These are phyloP conservation scores for Ladona fulva DNA, from an alignment of 1,140 invertebrate species.

Conservation along the genomic window DNA sequence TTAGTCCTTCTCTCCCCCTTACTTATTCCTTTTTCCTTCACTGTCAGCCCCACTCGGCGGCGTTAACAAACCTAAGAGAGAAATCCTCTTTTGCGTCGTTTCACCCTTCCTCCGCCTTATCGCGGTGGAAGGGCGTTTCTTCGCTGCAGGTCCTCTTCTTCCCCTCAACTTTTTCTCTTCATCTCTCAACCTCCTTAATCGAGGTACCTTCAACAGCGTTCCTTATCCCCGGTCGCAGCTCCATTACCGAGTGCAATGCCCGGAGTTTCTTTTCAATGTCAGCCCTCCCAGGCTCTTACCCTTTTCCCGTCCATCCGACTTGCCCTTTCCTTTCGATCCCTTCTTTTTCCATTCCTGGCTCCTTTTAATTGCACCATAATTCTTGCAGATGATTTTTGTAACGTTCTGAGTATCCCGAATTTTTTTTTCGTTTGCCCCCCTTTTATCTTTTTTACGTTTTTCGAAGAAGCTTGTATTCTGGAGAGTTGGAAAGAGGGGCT, in stretches of 20 bases:
- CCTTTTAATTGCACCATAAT: conserved; percentile 5
- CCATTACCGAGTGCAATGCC: background rate
- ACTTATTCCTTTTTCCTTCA: background rate
- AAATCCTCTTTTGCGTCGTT: too few relatives aligned
- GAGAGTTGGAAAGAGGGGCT: too few relatives aligned
- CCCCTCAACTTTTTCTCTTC: too few relatives aligned
- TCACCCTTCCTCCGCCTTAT: too few relatives aligned
- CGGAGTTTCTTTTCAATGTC: background rate
- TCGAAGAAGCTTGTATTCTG: too few relatives aligned
- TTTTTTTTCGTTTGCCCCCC: too few relatives aligned
- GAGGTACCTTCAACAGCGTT: background rate
- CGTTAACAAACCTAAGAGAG: too few relatives aligned
- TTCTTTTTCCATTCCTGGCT: background rate
- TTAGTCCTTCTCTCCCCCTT: background rate
- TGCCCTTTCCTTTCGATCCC: too few relatives aligned
- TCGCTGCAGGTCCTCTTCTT: too few relatives aligned
- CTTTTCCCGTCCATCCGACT: background rate
- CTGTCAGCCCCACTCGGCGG: background rate
- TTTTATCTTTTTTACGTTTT: too few relatives aligned
- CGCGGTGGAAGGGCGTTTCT: too few relatives aligned
- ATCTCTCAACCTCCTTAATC: background rate
- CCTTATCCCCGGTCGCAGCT: background rate
- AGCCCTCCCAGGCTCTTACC: background rate
- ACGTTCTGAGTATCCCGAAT: background rate
- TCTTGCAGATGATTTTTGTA: background rate